phyloP scores from a whole-genome alignment of 2,797 vertebrate species.

The Chaetodon trifasciatus region DNA sequence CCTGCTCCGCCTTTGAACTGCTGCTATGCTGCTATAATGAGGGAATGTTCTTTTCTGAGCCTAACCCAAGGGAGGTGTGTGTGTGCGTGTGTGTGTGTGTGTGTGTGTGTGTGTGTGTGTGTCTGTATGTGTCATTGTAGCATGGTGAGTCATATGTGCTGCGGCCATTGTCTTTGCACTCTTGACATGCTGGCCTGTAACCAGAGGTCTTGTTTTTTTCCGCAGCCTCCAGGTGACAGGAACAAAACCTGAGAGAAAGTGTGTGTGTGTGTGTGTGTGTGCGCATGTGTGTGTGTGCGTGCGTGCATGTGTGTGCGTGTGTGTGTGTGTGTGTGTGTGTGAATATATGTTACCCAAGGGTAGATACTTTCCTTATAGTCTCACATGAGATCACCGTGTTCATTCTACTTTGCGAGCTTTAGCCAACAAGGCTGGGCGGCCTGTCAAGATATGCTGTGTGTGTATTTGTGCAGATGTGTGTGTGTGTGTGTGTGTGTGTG shows the following conservation, averaged over 20 bases:
- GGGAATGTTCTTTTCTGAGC: conserved; percentile 73
- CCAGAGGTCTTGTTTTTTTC: conserved; percentile 61
- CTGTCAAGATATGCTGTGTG: conserved; percentile 24
- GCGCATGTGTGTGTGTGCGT: conserved; percentile 17
- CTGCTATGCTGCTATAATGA: conserved; percentile 69
- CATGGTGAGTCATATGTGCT: conserved; percentile 68
- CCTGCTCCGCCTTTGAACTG: conserved; percentile 66
- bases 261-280: conserved; percentile 2
- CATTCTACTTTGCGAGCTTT: conserved; percentile 38
- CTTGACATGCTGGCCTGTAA: conserved; percentile 58
- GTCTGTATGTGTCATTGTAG: conserved; percentile 12
- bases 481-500: neutral
- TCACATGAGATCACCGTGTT: conserved; percentile 59
- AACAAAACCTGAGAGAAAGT: conserved; percentile 40
- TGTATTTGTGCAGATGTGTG: neutral
- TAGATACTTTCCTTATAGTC: conserved; percentile 39
- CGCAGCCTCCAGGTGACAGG: conserved; percentile 60
- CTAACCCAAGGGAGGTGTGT: conserved; percentile 56
- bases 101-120: conserved; percentile 11
- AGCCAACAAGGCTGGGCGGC: neutral
- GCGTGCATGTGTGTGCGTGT: conserved; percentile 21
- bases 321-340: conserved; percentile 13
- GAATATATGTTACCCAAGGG: conserved; percentile 27
- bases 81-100: conserved; percentile 11
- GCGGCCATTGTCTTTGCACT: conserved; percentile 68